These are phyloP conservation scores for Sylvilagus floridanus DNA, from an alignment of 2,797 vertebrate species.

Conservation along the genomic window DNA sequence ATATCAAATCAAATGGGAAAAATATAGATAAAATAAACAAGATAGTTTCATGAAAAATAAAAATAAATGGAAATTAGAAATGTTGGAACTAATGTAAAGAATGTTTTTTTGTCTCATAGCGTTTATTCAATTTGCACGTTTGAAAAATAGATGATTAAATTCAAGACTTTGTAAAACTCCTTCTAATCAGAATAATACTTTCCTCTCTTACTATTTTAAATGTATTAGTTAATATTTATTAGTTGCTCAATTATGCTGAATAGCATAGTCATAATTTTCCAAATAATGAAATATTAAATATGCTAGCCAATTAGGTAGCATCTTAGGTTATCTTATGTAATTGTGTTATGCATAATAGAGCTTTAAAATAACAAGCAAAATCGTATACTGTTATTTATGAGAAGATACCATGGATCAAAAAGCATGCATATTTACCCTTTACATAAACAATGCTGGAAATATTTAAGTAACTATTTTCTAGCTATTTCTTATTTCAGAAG, in stretches of 20 bases:
- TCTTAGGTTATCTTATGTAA: background rate
- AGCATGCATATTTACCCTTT: background rate
- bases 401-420: background rate
- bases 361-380: conserved; percentile 27
- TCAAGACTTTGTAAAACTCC: background rate
- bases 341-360: background rate
- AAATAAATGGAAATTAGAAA: background rate
- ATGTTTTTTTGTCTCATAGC: background rate
- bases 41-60: background rate
- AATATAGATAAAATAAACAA: background rate
- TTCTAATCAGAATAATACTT: background rate
- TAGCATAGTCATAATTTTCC: background rate
- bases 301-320: background rate
- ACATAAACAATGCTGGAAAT: background rate
- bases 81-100: background rate
- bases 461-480: background rate
- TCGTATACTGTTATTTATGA: background rate
- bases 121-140: background rate
- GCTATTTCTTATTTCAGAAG: background rate
- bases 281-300: background rate
- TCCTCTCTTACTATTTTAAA: background rate
- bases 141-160: background rate
- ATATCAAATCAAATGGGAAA: background rate
- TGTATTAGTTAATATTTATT: background rate
- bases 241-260: background rate